phyloP scores from a whole-genome alignment of 2,113 vertebrate genomes.

The Pontoporia blainvillei region DNA sequence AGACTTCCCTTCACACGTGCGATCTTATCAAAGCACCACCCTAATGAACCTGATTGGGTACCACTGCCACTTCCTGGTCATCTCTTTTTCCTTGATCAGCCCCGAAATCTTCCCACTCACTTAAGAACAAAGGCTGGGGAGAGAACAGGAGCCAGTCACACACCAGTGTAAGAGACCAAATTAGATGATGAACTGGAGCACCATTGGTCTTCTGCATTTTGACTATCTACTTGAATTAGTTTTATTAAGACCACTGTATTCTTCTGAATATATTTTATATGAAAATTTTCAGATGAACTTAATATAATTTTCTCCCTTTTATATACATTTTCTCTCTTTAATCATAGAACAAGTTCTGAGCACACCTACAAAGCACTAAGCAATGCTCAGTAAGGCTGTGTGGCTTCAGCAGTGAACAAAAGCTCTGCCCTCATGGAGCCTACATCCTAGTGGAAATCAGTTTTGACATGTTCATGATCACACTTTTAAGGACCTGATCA shows the following conservation, averaged over 20 bases:
- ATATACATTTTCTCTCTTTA: too few species aligned
- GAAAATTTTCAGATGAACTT: too few species aligned
- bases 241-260: background rate
- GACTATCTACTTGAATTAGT: background rate
- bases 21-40: background rate
- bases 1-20: background rate
- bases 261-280: too few species aligned
- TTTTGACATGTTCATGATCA: too few species aligned
- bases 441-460: too few species aligned
- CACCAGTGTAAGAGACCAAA: background rate
- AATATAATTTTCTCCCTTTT: too few species aligned
- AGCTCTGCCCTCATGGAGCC: too few species aligned
- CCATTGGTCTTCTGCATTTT: background rate
- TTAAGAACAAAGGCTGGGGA: background rate
- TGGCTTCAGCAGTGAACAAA: too few species aligned
- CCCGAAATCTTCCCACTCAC: background rate
- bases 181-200: background rate
- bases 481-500: too few species aligned
- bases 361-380: too few species aligned
- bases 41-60: background rate
- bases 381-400: too few species aligned
- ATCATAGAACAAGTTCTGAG: too few species aligned
- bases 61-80: background rate
- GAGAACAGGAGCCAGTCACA: background rate
- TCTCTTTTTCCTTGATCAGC: background rate